phyloP scores from a whole-genome alignment of 2,888 invertebrate species.

The Eristalis intricaria region DNA sequence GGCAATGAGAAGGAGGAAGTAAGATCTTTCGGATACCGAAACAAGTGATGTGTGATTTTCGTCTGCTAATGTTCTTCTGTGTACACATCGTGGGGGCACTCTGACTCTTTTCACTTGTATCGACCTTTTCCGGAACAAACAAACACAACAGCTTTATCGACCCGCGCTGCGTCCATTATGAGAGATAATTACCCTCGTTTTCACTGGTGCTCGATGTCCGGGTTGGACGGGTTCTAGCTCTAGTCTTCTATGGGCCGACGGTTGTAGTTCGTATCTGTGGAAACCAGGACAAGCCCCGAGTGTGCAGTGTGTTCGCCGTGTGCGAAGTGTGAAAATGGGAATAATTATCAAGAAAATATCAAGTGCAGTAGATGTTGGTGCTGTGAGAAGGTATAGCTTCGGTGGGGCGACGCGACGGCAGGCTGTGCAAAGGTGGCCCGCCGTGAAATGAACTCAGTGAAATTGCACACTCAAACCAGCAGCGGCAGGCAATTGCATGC shows the following conservation, averaged over 20 bases:
- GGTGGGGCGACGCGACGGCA: not conserved
- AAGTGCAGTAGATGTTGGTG: not conserved
- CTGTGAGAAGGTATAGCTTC: not conserved
- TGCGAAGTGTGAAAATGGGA: slow-evolving; percentile 1
- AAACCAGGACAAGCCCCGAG: not conserved
- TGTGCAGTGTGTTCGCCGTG: not conserved
- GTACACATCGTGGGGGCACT: not conserved
- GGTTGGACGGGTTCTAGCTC: not conserved
- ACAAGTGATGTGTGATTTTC: not conserved
- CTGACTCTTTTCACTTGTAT: not conserved
- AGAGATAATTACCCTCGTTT: slow-evolving; percentile 36
- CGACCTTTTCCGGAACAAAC: slow-evolving; percentile 21
- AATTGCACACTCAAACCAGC: not conserved
- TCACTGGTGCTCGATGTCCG: not conserved
- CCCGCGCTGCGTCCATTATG: slow-evolving; percentile 49
- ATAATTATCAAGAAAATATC: slow-evolving; percentile 4
- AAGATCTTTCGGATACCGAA: not conserved
- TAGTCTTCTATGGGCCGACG: not conserved
- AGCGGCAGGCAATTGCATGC: not conserved
- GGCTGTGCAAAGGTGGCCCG: not conserved
- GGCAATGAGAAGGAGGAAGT: slow-evolving; percentile 56
- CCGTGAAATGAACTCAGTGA: not conserved
- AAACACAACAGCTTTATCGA: slow-evolving; percentile 37
- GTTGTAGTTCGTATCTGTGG: not conserved
- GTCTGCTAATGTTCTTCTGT: not conserved